Evolutionary conservation across 2,888 invertebrate species (phyloP), one percentile per base, ranked within the genome.

Genomic region (Brenthis hecate): DNA sequence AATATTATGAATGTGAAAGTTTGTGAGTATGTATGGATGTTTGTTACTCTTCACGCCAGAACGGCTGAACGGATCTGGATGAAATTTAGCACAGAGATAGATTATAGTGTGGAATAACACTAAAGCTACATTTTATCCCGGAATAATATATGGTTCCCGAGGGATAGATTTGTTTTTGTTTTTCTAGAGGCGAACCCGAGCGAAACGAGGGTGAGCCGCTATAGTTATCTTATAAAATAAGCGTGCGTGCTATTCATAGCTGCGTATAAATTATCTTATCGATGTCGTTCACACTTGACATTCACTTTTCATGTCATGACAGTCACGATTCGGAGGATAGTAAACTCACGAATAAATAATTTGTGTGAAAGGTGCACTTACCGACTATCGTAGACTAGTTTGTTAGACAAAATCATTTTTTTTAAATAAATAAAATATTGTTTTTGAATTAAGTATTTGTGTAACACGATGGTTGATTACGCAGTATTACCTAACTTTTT

Each of bases 221-320:
- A n/a, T n/a, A 19, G 19, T 16, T 70, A 70, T 66, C 66, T 70
- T 28, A 50, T 5, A 51, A 50, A 32, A 43, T 61, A 66, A 16
- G 51, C 16, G 8, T 50, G 63, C 60, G 77, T 77, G 76, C 74
- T 78, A 80, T 81, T 84, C 83, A 80, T 80, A 82, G 78, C 78
- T 75, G 76, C 78, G 76, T 76, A 76, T 76, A 80, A 80, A 73
- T 82, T 87, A 90, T 91, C 88, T 88, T 88, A 87, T 84, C 86
- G 79, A 82, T 89, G 86, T 87, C 88, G 78, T 92, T 92, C 83
- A 91, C 91, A 76, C 77, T 86, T 91, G 89, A 91, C 91, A 89
- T 89, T 91, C 85, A 88, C 81, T 82, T 85, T 85, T 80, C 78
- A 79, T 81, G 78, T 78, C 70, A 75, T 76, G 80, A 80, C 82